Conservation (phyloP, 2,888 invertebrate genomes). For the Hypena proboscidalis region DNA sequence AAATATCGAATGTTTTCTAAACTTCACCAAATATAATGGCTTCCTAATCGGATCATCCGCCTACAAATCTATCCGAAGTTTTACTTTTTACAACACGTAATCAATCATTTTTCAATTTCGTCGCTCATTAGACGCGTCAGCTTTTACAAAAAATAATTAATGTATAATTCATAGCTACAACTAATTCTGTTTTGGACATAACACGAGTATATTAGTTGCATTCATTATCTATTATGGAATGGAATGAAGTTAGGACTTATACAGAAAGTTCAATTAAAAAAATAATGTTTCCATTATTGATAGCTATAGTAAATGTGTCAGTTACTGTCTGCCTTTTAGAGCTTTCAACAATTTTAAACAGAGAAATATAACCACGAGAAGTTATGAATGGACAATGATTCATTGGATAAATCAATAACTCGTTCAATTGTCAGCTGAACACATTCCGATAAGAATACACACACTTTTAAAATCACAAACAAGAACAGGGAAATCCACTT, state of each 20-base stretch:
- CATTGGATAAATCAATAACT: too few relatives aligned
- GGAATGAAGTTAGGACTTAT: constrained; percentile 36
- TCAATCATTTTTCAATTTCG: constrained; percentile 38
- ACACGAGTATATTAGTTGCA: constrained; percentile 38
- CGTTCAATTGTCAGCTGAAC: not conserved
- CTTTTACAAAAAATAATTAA: constrained; percentile 7
- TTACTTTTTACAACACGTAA: constrained; percentile 20
- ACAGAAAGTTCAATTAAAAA: constrained; percentile 11
- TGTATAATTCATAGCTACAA: constrained; percentile 16
- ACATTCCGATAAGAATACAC: too few relatives aligned
- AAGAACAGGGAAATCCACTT: not conserved
- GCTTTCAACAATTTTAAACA: too few relatives aligned
- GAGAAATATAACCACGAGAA: too few relatives aligned
- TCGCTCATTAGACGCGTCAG: constrained; percentile 16
- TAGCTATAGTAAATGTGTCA: too few relatives aligned
- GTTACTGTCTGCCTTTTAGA: too few relatives aligned
- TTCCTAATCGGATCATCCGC: constrained; percentile 31
- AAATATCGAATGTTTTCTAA: not conserved
- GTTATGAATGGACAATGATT: too few relatives aligned
- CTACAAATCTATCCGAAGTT: constrained; percentile 25
- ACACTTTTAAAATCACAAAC: too few relatives aligned
- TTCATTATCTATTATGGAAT: constrained; percentile 37
- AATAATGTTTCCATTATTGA: too few relatives aligned
- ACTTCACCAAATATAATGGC: constrained; percentile 16
- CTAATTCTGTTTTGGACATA: constrained; percentile 33